These are phyloP conservation scores for Gymnocheta viridis DNA, from an alignment of 2,888 invertebrate genomes.

Conservation along the genomic window DNA sequence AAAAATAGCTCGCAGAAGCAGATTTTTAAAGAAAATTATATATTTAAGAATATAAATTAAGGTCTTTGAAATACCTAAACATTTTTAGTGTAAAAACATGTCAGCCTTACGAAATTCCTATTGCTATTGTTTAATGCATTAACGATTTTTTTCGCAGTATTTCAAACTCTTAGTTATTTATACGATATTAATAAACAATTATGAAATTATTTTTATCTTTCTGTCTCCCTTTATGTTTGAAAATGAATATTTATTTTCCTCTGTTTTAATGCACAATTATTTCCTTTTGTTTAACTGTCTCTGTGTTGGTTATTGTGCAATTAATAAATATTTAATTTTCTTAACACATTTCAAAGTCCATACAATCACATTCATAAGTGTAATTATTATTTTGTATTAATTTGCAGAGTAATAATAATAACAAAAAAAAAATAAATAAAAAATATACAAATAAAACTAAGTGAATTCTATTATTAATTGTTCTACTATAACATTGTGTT, in stretches of 20 bases:
- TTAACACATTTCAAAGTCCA: conserved; percentile 28
- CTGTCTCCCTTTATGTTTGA: neutral
- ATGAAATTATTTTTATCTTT: neutral
- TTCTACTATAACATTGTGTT: conserved; percentile 25
- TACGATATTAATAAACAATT: neutral
- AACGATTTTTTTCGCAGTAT: neutral
- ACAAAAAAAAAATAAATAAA: neutral
- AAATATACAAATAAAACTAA: conserved; percentile 18
- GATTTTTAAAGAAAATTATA: no score
- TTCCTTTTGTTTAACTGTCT: conserved; percentile 6
- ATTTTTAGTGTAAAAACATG: no score
- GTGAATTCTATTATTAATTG: conserved; percentile 38
- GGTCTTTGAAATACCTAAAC: no score
- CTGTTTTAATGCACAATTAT: conserved; percentile 1
- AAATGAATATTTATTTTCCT: neutral
- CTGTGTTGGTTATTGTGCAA: conserved; percentile 1
- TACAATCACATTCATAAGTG: conserved; percentile 15
- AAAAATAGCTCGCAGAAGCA: no score
- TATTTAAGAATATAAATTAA: no score
- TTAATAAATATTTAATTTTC: conserved; percentile 48
- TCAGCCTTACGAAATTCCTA: no score
- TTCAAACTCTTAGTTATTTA: neutral
- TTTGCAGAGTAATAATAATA: neutral
- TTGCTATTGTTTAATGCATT: no score
- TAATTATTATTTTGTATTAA: conserved; percentile 22